A percentile compares a stretch with the other conserved stretches of the same genome.
phyloP scores from a whole-genome alignment of 1,140 invertebrate species.

The Drosophila tropicalis region DNA sequence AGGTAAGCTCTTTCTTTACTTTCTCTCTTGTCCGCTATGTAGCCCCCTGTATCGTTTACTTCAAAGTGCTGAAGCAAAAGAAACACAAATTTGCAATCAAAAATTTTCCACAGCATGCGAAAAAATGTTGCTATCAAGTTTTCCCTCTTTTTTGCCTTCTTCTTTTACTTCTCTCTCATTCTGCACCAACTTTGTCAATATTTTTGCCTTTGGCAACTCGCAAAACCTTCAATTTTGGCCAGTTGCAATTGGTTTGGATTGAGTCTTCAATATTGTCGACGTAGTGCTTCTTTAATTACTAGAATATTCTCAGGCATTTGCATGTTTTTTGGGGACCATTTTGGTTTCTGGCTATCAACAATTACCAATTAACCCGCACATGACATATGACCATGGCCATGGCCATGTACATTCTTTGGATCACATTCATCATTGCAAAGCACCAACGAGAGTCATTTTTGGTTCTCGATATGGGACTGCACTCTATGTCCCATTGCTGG shows the following conservation, averaged over 20 bases:
- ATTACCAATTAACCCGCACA: conserved; percentile 30
- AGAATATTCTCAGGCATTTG: not conserved
- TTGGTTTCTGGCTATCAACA: conserved; percentile 18
- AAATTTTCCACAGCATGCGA: conserved; percentile 44
- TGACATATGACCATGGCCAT: conserved; percentile 37
- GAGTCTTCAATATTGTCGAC: no score
- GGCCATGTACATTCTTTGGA: conserved; percentile 23
- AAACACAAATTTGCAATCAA: conserved; percentile 78
- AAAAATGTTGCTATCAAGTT: conserved; percentile 25
- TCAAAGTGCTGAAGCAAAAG: conserved; percentile 37
- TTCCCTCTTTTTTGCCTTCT: conserved; percentile 20
- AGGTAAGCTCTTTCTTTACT: not conserved
- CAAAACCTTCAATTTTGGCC: not conserved
- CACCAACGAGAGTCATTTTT: conserved; percentile 75
- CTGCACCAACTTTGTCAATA: conserved; percentile 28
- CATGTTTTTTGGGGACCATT: no score
- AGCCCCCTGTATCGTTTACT: not conserved
- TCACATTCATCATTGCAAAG: conserved; percentile 73
- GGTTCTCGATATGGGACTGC: conserved; percentile 28
- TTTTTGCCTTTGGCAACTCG: not conserved
- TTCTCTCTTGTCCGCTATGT: not conserved
- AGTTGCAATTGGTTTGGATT: not conserved
- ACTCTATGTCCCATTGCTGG: conserved; percentile 18
- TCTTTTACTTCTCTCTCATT: not conserved
- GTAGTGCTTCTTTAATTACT: conserved; percentile 4